phyloP scores from a whole-genome alignment of 2,888 invertebrate genomes.

The Nomada ruficornis region DNA sequence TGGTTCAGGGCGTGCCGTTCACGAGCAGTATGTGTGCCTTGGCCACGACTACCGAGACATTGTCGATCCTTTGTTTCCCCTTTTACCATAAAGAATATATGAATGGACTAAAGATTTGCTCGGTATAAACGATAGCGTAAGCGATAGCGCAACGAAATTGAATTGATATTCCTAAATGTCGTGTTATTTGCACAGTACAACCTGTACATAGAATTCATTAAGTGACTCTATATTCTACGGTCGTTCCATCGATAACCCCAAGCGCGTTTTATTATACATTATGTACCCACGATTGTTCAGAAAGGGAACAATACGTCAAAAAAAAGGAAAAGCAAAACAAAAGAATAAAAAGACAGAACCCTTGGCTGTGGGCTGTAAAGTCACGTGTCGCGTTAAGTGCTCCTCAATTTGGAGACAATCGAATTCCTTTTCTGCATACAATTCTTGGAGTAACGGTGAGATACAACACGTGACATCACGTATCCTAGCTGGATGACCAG shows the following conservation, averaged over 20 bases:
- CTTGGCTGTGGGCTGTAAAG: conserved; percentile 34
- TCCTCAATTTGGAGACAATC: conserved; percentile 73
- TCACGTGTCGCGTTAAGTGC: conserved; percentile 68
- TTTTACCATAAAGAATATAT: conserved; percentile 25
- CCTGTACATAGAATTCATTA: too few relatives aligned
- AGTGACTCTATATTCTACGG: conserved; percentile 13
- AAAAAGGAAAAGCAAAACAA: not conserved
- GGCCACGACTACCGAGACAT: conserved; percentile 19
- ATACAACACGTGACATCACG: conserved; percentile 75
- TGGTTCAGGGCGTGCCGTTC: conserved; percentile 52
- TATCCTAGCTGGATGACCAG: conserved; percentile 65
- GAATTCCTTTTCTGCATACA: conserved; percentile 64
- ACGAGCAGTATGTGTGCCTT: conserved; percentile 37
- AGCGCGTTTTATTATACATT: conserved; percentile 24
- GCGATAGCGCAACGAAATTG: not conserved
- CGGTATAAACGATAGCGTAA: not conserved
- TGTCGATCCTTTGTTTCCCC: conserved; percentile 10
- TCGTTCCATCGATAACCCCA: conserved; percentile 7
- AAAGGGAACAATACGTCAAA: conserved; percentile 27
- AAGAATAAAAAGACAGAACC: conserved; percentile 8
- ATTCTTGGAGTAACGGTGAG: conserved; percentile 72
- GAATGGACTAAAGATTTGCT: conserved; percentile 17
- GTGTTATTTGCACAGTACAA: not conserved
- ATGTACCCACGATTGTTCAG: conserved; percentile 19
- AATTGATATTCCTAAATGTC: not conserved